phyloP scores from a whole-genome alignment of 2,888 invertebrate genomes.

The Netelia inedita region DNA sequence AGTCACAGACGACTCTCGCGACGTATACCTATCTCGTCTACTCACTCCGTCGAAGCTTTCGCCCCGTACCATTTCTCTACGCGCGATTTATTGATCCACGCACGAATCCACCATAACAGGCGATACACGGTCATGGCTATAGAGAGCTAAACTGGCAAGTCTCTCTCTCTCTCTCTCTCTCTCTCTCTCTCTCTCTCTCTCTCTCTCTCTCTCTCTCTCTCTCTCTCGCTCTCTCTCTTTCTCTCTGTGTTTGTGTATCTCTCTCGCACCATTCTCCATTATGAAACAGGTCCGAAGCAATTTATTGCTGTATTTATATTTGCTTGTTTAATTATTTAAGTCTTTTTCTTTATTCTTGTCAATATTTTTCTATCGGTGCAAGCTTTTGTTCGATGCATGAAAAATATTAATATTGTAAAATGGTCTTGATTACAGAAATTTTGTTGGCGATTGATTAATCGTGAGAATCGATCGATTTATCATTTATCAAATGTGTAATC shows the following conservation, averaged over 20 bases:
- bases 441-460: too few species aligned
- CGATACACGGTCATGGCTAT: slow-evolving; percentile 35
- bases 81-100: slow-evolving; percentile 85
- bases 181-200: too few species aligned
- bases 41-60: slow-evolving; percentile 76
- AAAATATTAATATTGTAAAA: too few species aligned
- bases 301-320: not conserved
- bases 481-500: too few species aligned
- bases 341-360: not conserved
- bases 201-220: slow-evolving; percentile 35
- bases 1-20: slow-evolving; percentile 53
- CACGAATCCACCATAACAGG: slow-evolving; percentile 80
- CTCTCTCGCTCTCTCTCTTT: too few species aligned
- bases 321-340: not conserved
- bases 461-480: too few species aligned
- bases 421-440: too few species aligned
- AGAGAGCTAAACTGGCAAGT: slow-evolving; percentile 47
- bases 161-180: slow-evolving; percentile 22
- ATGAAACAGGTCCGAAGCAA: not conserved
- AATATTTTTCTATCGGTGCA: not conserved
- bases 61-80: slow-evolving; percentile 76
- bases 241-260: too few species aligned
- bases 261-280: not conserved
- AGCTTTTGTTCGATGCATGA: not conserved
- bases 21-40: slow-evolving; percentile 73